phyloP scores from a whole-genome alignment of 2,797 vertebrate genomes.

The Bovichtus variegatus region DNA sequence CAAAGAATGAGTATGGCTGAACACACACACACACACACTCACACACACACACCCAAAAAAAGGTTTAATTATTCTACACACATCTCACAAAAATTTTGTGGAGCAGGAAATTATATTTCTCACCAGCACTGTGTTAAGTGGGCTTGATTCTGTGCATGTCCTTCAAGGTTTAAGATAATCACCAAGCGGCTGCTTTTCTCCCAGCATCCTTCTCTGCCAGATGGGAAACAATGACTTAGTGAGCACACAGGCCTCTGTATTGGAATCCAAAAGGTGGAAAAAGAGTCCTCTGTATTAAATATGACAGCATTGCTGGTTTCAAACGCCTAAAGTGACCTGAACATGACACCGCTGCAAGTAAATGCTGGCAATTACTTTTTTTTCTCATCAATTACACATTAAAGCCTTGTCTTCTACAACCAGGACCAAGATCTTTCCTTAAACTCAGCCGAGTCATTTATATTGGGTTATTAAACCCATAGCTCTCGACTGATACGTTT shows the following conservation, averaged over 20 bases:
- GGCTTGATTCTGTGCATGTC: constrained; percentile 67
- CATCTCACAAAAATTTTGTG: constrained; percentile 56
- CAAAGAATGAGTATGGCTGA: background rate
- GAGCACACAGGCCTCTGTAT: constrained; percentile 28
- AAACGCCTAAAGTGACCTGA: background rate
- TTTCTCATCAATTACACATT: too few relatives aligned
- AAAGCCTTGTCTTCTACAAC: too few relatives aligned
- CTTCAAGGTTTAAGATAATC: constrained; percentile 70
- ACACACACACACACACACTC: constrained; percentile 2
- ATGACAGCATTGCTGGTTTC: background rate
- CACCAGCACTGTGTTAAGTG: constrained; percentile 61
- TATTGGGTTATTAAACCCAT: too few relatives aligned
- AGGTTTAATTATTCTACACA: constrained; percentile 39
- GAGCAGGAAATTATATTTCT: constrained; percentile 73
- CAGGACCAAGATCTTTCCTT: too few relatives aligned
- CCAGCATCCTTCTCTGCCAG: constrained; percentile 24
- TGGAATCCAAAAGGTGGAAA: constrained; percentile 35
- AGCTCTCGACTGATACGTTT: too few relatives aligned
- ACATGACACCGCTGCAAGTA: background rate
- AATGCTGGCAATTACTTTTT: background rate
- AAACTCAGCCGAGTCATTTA: too few relatives aligned
- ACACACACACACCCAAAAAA: background rate
- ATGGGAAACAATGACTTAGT: constrained; percentile 64
- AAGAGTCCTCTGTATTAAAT: background rate
- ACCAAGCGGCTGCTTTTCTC: constrained; percentile 12